Evolutionary conservation across 2,888 invertebrate species (phyloP), one percentile per base, ranked within the genome.

Genomic region (Theretra japonica): DNA sequence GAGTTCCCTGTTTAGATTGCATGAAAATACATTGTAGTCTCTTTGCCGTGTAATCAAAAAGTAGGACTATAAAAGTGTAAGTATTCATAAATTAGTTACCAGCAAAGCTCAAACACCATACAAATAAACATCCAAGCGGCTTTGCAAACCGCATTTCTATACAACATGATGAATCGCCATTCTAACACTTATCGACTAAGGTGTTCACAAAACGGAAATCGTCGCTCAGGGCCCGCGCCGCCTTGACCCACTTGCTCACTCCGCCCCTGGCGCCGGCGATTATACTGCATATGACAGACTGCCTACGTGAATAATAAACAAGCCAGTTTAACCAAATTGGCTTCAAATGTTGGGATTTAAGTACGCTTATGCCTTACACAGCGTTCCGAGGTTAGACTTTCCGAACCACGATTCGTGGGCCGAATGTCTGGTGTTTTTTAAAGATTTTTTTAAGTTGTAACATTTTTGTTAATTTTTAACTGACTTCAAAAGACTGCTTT

Each of bases 161-260:
- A 53, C 53, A 53, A 6, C 53, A 53, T 53, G n/a, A 68, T 69
- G 41, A 53, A 70, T 71, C 72, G 33, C 50, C 50, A 41, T 62
- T 70, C 28, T 23, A 65, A 62, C 41, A 41, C 19, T 53, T 65
- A 65, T 65, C 48, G 65, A 41, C 65, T 41, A 65, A 65, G 65
- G 65, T 65, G 65, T 65, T 65, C 65, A 65, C 65, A 23, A 41
- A 65, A 65, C 65, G 65, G 65, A 65, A 25, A 65, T 21, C 62
- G 62, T 48, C 65, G 65, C 65, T 65, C 65, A 48, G 65, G 65
- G 65, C 65, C 48, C 48, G 17, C 19, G 65, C 41, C 65, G 15
- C 65, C 65, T 65, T 65, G 65, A 65, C 65, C 65, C 65, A 65
- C 48, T 65, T 65, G 48, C 65, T 48, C 41, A 33, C 25, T 23